Percentiles rank a stretch among this genome's conserved stretches.
Conservation (phyloP, 2,113 vertebrate species). For the Sialia sialis region DNA sequence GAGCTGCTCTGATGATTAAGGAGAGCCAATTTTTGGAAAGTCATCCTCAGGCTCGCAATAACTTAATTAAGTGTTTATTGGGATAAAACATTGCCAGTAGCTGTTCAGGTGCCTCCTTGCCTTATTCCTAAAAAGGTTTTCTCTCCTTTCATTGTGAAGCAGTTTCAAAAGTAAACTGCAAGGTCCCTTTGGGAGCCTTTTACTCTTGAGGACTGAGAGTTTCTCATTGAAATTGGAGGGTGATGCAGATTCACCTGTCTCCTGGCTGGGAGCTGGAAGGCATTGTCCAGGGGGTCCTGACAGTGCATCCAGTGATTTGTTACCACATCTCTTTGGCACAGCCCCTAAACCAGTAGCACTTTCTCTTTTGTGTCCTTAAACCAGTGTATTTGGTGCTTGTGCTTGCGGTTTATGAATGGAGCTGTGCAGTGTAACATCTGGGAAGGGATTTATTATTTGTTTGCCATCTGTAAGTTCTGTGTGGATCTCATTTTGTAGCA, state of each 20-base stretch:
- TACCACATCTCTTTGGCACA: background rate
- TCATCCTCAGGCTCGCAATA: background rate
- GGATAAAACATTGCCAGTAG: slow-evolving; percentile 15
- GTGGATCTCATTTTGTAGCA: background rate
- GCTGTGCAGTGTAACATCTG: background rate
- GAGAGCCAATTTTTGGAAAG: background rate
- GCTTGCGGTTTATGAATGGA: background rate
- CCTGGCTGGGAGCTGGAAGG: background rate
- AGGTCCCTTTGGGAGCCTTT: background rate
- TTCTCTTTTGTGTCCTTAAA: background rate
- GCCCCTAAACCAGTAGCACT: background rate
- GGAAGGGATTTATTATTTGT: background rate
- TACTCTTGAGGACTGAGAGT: background rate
- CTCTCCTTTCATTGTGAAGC: background rate
- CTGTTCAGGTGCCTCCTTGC: slow-evolving; percentile 1
- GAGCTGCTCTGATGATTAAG: background rate
- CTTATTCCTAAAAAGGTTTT: background rate
- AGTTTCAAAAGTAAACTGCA: background rate
- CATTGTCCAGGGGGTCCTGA: rapidly evolving
- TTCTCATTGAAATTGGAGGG: background rate
- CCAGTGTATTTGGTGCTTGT: background rate
- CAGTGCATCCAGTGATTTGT: background rate
- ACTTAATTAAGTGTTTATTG: slow-evolving; percentile 1
- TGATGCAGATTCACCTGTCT: background rate
- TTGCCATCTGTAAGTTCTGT: background rate